phyloP scores from a whole-genome alignment of 2,113 vertebrate genomes.

The Sclerurus mexicanus region DNA sequence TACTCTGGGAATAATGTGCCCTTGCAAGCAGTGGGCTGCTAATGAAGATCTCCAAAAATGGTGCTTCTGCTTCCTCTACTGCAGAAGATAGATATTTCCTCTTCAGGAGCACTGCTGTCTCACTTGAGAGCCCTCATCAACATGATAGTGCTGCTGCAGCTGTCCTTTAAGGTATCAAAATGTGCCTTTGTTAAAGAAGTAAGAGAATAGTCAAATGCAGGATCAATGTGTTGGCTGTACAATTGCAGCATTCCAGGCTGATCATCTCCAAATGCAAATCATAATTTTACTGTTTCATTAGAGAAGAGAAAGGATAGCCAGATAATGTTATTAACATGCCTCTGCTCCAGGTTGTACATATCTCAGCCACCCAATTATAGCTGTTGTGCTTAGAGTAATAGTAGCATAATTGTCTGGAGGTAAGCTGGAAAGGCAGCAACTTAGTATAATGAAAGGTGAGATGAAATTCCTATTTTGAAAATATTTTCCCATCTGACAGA shows the following conservation, averaged over 20 bases:
- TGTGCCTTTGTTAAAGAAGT: not conserved
- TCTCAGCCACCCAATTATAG: not conserved
- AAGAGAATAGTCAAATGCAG: not conserved
- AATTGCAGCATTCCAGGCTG: not conserved
- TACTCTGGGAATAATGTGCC: not conserved
- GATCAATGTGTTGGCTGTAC: not conserved
- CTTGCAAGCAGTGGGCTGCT: not conserved
- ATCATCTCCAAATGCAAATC: not conserved
- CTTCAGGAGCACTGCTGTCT: not conserved
- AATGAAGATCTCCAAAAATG: not conserved
- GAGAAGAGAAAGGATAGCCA: not conserved
- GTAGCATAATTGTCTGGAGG: accelerated
- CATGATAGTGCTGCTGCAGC: not conserved
- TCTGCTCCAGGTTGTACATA: not conserved
- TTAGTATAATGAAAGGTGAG: not conserved
- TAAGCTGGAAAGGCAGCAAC: not conserved
- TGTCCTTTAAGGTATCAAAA: not conserved
- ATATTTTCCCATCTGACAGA: not conserved
- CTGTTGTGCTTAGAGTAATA: not conserved
- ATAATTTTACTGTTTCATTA: not conserved
- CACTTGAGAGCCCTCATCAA: not conserved
- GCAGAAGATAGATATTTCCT: not conserved
- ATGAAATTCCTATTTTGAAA: not conserved
- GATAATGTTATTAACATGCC: accelerated
- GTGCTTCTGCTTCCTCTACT: not conserved